Base-by-base conservation (phyloP, 1,140 invertebrate genomes). In the Drosophila repletoides region DNA sequence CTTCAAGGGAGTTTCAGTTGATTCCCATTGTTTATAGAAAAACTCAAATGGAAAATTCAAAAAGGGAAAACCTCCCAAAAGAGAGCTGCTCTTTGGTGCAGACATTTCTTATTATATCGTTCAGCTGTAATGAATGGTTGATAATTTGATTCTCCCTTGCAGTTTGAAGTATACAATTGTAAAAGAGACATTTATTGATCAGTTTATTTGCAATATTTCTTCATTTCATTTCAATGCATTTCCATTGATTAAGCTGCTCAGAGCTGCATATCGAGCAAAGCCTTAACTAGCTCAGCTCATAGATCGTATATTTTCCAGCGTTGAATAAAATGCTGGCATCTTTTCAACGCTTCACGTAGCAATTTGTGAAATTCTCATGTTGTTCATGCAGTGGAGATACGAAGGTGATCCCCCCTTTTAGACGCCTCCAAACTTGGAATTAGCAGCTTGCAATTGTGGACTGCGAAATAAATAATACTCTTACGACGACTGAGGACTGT, bases 331-430 rank as follows among this genome's bases (percentile, higher is more conserved):
- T n/a, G 33, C 48, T 86, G 80, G 75, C 80, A 86, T 84, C 49
- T 76, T 84, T 84, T 86, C 75, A 79, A 84, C 80, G 80, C 80
- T 87, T 87, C 71, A 75, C 75, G 72, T 80, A 84, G 80, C 80
- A 84, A 86, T 86, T 84, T 86, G 81, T 87, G 81, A 84, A 84
- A 84, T 84, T 83, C 79, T 79, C 46, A 40, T 64, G 40, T 64
- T 60, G 52, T n/a, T n/a, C n/a, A n/a, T n/a, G n/a, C n/a, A 24
- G 43, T 29, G 15, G 41, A 45, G 22, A 17, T n/a, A n/a, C n/a
- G n/a, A n/a, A n/a, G n/a, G n/a, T n/a, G n/a, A n/a, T n/a, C n/a
- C n/a, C n/a, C n/a, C n/a, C n/a, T n/a, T 76, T 14, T 24, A 9
- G 33, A 36, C 45, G 55, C 40, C 72, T 40, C 33, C 36, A 48